Conservation (phyloP, 2,888 invertebrate species). For the Nomada fabriciana region DNA sequence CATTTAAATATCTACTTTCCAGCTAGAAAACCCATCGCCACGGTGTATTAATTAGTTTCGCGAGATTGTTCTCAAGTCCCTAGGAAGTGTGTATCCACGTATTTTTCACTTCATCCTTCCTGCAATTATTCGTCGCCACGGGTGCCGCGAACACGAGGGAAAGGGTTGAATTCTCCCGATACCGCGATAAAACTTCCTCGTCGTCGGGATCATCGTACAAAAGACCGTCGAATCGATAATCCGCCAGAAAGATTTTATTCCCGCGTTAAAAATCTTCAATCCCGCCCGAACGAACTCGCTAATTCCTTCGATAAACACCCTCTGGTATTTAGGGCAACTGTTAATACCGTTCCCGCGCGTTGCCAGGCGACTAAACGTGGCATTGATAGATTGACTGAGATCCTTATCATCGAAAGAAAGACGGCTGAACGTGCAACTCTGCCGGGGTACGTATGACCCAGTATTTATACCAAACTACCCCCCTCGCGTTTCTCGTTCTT, state of each 20-base stretch:
- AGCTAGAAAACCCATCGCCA: too few species aligned
- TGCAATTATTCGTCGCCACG: too few species aligned
- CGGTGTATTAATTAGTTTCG: too few species aligned
- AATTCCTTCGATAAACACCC: conserved; percentile 55
- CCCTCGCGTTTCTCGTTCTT: conserved; percentile 13
- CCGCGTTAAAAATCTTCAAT: conserved; percentile 12
- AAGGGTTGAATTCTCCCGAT: background rate
- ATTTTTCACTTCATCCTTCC: too few species aligned
- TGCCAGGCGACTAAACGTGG: conserved; percentile 44
- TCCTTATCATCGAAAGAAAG: conserved; percentile 49
- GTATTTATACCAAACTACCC: conserved; percentile 25
- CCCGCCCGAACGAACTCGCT: conserved; percentile 16
- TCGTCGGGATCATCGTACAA: conserved; percentile 5
- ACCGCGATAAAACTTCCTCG: background rate
- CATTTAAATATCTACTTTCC: too few species aligned
- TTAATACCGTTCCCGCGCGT: conserved; percentile 51
- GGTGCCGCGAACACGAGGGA: background rate
- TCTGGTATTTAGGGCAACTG: conserved; percentile 49
- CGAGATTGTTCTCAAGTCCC: too few species aligned
- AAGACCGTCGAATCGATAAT: conserved; percentile 31
- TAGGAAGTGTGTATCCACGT: too few species aligned
- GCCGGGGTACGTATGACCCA: conserved; percentile 28
- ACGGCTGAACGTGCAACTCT: conserved; percentile 32
- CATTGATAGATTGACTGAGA: conserved; percentile 55
- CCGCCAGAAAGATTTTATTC: conserved; percentile 12